phyloP scores from a whole-genome alignment of 2,113 vertebrate species.

The Saguinus imperator region DNA sequence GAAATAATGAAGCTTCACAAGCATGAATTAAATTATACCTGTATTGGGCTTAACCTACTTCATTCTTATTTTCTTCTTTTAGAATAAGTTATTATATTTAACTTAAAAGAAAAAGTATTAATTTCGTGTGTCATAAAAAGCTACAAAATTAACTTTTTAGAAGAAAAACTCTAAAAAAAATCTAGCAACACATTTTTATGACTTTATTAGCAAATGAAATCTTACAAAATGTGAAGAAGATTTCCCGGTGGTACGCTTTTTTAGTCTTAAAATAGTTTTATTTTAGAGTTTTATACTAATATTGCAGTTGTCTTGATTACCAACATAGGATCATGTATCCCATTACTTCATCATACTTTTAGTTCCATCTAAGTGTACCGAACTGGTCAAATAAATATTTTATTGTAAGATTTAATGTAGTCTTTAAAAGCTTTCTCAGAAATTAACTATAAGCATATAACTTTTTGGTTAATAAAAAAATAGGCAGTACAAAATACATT shows the following conservation, averaged over 20 bases:
- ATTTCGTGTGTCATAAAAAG: constrained; percentile 14
- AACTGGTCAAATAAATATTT: background rate
- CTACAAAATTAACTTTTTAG: background rate
- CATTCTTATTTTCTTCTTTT: background rate
- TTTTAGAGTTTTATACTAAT: background rate
- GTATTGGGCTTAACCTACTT: background rate
- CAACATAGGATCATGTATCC: background rate
- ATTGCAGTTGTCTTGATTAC: background rate
- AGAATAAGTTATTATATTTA: background rate
- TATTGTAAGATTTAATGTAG: background rate
- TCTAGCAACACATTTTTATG: background rate
- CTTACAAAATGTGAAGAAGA: background rate
- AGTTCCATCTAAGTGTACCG: background rate
- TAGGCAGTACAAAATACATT: background rate
- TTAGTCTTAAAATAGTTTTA: background rate
- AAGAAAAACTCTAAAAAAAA: background rate
- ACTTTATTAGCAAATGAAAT: background rate
- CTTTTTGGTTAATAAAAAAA: background rate
- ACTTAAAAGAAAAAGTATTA: background rate
- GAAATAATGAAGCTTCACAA: background rate
- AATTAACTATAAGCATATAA: constrained; percentile 7
- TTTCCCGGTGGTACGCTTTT: background rate
- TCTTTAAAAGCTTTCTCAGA: background rate
- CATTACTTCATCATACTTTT: background rate
- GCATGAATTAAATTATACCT: background rate